Conservation (phyloP, 2,888 invertebrate genomes). For the Ernsta delagoae region DNA sequence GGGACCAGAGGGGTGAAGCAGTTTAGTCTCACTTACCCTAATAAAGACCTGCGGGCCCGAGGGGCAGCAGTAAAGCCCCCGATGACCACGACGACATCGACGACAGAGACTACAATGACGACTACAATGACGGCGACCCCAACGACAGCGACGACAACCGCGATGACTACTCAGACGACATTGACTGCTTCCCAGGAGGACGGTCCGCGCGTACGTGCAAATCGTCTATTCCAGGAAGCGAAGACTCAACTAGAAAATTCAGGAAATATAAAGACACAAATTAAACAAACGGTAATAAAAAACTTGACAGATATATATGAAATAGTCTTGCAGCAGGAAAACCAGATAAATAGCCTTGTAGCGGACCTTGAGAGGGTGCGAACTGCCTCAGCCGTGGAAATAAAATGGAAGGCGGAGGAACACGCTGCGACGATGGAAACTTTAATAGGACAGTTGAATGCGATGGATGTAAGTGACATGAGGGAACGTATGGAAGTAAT, state of each 20-base stretch:
- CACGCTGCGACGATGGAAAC: neutral
- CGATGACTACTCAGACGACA: neutral
- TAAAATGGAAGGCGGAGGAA: neutral
- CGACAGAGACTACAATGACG: neutral
- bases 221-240: neutral
- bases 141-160: neutral
- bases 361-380: neutral
- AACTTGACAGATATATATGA: constrained; percentile 1
- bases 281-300: neutral
- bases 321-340: neutral
- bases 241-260: neutral
- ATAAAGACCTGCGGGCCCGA: constrained; percentile 2
- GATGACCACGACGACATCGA: neutral
- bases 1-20: neutral
- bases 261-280: neutral
- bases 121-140: neutral
- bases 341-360: neutral
- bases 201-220: neutral
- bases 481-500: neutral
- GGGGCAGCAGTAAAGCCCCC: neutral
- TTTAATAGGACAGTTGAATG: neutral
- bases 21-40: neutral
- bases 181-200: neutral
- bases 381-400: neutral
- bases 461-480: neutral